phyloP scores from a whole-genome alignment of 2,113 vertebrate species.

The Mus musculus region GRCm39 chrX:165915501-165916000 shows the following conservation, averaged over 20 bases:
- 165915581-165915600: constrained; percentile 28
- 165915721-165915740: constrained; percentile 33
- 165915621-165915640: background rate
- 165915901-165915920: background rate
- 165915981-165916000: background rate
- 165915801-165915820: background rate
- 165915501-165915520: constrained; percentile 46
- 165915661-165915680: background rate
- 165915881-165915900: background rate
- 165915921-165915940: background rate
- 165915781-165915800: background rate
- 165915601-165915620: background rate
- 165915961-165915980: background rate
- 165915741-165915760: constrained; percentile 7
- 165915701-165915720: constrained; percentile 32
- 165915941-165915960: constrained; percentile 29
- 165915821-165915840: background rate
- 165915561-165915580: background rate
- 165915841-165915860: background rate
- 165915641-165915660: background rate
- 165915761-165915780: background rate
- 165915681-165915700: background rate
- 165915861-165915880: background rate
- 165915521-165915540: constrained; percentile 19
- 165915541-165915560: background rate